Conservation (phyloP, 2,797 vertebrate genomes). For the Linurgus olivaceus region DNA sequence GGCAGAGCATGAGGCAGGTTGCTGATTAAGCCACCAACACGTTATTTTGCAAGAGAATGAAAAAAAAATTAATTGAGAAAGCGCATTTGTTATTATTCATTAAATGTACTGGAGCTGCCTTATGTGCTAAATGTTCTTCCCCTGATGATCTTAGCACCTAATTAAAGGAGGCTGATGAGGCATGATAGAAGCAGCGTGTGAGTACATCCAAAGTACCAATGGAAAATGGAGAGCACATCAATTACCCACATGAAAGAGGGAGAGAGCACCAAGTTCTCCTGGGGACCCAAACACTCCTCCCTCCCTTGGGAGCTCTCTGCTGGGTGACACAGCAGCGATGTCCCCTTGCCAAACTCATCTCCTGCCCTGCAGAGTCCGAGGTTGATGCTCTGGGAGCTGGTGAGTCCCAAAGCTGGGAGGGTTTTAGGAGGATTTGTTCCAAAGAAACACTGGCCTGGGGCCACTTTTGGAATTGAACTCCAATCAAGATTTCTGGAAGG, state of each 20-base stretch:
- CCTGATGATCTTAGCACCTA: slow-evolving; percentile 46
- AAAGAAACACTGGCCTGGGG: neutral
- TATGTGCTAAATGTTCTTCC: slow-evolving; percentile 34
- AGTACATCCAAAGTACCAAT: neutral
- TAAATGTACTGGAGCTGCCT: slow-evolving; percentile 30
- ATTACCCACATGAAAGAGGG: neutral
- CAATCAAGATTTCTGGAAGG: neutral
- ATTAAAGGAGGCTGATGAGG: slow-evolving; percentile 43
- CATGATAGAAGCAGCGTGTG: neutral
- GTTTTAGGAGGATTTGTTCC: neutral
- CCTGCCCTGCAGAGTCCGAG: neutral
- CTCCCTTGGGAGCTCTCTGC: neutral
- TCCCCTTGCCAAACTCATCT: neutral
- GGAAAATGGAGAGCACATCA: neutral
- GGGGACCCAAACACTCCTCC: neutral
- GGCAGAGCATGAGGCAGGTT: neutral
- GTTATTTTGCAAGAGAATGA: neutral
- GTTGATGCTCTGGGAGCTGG: neutral
- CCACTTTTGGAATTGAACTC: neutral
- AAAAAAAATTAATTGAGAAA: neutral
- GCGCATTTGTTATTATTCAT: slow-evolving; percentile 1
- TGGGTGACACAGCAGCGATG: neutral
- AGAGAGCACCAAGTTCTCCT: neutral
- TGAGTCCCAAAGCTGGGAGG: neutral
- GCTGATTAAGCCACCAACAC: neutral